Conservation (phyloP, 2,113 vertebrate species). For the Urocolius indicus region DNA sequence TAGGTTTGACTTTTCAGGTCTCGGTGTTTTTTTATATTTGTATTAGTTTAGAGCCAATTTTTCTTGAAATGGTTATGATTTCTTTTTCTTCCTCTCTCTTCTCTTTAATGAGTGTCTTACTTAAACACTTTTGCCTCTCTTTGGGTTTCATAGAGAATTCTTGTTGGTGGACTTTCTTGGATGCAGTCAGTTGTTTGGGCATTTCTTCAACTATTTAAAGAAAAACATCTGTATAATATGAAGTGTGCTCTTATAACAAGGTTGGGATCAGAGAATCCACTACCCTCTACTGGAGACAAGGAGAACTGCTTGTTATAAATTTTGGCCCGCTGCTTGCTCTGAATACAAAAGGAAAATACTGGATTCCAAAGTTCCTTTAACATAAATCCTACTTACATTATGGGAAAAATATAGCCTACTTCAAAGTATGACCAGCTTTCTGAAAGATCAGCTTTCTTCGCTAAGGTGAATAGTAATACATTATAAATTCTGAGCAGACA, state of each 20-base stretch:
- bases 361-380: background rate
- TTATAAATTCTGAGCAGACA: background rate
- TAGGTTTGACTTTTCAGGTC: background rate
- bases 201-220: slow-evolving; percentile 38
- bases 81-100: fast-evolving
- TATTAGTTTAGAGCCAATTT: background rate
- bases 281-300: slow-evolving; percentile 47
- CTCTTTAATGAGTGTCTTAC: background rate
- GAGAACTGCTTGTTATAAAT: background rate
- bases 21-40: background rate
- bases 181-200: background rate
- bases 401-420: background rate
- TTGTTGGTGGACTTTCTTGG: background rate
- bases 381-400: background rate
- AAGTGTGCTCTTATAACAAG: background rate
- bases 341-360: background rate
- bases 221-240: slow-evolving; percentile 11
- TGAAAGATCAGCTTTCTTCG: background rate
- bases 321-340: background rate
- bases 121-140: background rate
- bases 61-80: background rate
- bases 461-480: background rate
- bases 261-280: background rate
- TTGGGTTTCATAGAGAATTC: background rate
- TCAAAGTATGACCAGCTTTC: background rate